Base-by-base conservation (phyloP, 2,797 vertebrate species). In the Sphenopsis melanotis region DNA sequence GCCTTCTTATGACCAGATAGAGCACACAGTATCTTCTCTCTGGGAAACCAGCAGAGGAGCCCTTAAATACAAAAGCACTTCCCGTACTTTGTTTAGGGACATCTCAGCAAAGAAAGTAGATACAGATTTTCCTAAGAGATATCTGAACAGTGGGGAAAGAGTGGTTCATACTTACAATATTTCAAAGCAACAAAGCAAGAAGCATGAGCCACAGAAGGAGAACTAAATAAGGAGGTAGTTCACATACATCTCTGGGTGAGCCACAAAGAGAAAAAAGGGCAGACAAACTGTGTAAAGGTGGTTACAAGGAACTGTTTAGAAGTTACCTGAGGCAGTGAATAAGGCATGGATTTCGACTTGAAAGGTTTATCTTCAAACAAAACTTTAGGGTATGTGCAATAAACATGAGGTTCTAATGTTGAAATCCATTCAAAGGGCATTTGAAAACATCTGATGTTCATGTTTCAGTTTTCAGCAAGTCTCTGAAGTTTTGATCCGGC, bases 361-460 rank as follows among this genome's bases (percentile, higher is more conserved):
- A 94, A 96, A 95, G 61, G 36, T 76, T 75, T 87, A 18, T 71
- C 87, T 95, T 93, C 85, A 95, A 96, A 93, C 34, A 86, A 71
- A 90, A 83, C 42, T 61, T 92, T 39, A 80, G 57, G 64, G 15
- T 57, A 59, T 56, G 60, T 81, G 66, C 84, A 95, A 93, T 74
- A 94, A 94, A 75, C 87, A 94, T 77, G 70, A 94, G 84, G 72
- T 93, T 92, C 89, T 87, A 90, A 95, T 87, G 89, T 20, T 89
- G 65, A 71, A 86, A 89, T 90, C 42, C 86, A 84, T 91, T 89
- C 0, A 18, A 88, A 96, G 39, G 59, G 92, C 17, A 4, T 94
- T 77, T 90, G 75, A 93, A 96, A 96, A 94, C 82, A 95, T 77
- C 71, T 91, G 90, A 91, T 90, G 34, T 83, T 96, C 95, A 63